Evolutionary conservation across 2,113 vertebrate species (phyloP), one percentile per base, ranked within the genome.

Genomic region (Eptesicus fuscus): DNA sequence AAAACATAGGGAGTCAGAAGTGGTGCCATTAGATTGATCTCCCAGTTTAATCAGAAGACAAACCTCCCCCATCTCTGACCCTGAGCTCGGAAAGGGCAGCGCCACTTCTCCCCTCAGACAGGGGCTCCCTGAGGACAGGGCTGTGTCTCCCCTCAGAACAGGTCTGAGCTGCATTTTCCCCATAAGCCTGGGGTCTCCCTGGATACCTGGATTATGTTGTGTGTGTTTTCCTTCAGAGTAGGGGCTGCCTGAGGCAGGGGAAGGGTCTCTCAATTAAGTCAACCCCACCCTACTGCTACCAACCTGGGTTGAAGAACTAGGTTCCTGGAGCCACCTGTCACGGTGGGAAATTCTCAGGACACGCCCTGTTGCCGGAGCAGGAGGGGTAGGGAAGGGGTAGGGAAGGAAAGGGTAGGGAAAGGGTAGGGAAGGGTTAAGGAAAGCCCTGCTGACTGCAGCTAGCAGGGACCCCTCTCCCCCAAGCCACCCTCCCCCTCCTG

Each of bases 371-470:
- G 5, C 47, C 0, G 44, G 51, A 37, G 9, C 25, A 32, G 82
- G 65, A 53, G 51, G 51, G 51, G 17, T 14, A 49, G 47, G 47
- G 12, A 93, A 97, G 93, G 69, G 95, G 93, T 96, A 97, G 96
- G 77, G 13, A 76, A 42, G 9, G 22, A 70, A n/a, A 2, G 8
- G 56, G 23, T 10, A 59, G 22, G 56, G 53, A 59, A 59, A 22
- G 9, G 22, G 22, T 59, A 59, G 40, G 77, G 65, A 94, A 97
- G 95, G 63, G 95, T 96, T 97, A 97, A 96, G 77, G 17, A 71
- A 42, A 44, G 13, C 3, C 86, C 23, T 32, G 23, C 49, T 40
- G 70, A 42, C 56, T 14, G 44, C 79, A 44, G 61, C 5, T n/a
- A 9, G 1, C 65, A 61, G 93, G 76, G 86, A 91, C 93, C 95